These are phyloP conservation scores for Osmerus eperlanus DNA, from an alignment of 2,113 vertebrate genomes.

Conservation along the genomic window DNA sequence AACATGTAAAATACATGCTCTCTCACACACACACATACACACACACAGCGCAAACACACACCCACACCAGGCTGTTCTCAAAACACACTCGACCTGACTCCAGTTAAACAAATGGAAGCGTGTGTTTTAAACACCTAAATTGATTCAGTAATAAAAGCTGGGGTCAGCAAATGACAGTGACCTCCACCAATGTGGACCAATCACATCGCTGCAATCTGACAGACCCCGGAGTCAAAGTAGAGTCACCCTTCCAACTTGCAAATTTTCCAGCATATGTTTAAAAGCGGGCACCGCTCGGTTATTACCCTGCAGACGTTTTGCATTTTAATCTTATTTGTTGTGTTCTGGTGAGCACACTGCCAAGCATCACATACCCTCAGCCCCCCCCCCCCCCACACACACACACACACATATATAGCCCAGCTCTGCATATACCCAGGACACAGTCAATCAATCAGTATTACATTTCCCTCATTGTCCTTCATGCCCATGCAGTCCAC, in stretches of 20 bases:
- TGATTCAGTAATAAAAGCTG: conserved; percentile 25
- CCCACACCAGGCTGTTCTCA: neutral
- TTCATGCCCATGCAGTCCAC: conserved; percentile 57
- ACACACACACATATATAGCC: neutral
- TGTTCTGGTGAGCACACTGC: conserved; percentile 47
- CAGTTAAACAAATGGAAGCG: neutral
- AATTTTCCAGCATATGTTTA: conserved; percentile 55
- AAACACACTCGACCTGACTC: neutral
- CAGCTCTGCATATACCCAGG: conserved; percentile 50
- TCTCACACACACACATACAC: neutral
- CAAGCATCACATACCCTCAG: conserved; percentile 42
- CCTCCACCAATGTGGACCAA: conserved; percentile 30
- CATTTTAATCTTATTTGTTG: conserved; percentile 69
- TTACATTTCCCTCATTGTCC: conserved; percentile 67
- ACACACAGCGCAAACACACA: neutral
- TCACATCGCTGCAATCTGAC: conserved; percentile 19
- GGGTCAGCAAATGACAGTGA: conserved; percentile 23
- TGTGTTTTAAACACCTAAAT: conserved; percentile 13
- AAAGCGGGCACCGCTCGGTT: conserved; percentile 41
- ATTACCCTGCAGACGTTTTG: conserved; percentile 49
- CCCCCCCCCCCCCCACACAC: neutral
- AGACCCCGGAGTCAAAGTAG: conserved; percentile 30
- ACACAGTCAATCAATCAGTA: conserved; percentile 71
- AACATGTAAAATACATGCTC: too few relatives aligned
- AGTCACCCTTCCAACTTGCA: conserved; percentile 46